These are phyloP conservation scores for Leptogaster cylindrica DNA, from an alignment of 2,888 invertebrate genomes.

Conservation along the genomic window DNA sequence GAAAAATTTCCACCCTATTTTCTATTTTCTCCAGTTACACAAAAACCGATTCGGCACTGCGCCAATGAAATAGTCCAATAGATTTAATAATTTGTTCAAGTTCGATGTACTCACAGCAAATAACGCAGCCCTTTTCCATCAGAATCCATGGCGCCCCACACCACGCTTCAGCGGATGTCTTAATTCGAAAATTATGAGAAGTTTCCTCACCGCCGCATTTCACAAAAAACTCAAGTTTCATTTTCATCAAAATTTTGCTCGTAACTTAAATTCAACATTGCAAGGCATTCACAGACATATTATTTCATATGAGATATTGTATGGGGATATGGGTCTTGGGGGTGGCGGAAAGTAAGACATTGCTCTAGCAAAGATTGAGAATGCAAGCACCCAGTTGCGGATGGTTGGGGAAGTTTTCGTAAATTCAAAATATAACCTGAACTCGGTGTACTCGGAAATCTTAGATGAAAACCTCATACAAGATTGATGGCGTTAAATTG, in stretches of 20 bases:
- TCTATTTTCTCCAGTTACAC: not conserved
- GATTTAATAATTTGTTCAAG: not conserved
- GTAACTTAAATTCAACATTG: slow-evolving; percentile 42
- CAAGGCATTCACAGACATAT: slow-evolving; percentile 41
- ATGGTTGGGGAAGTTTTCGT: slow-evolving; percentile 43
- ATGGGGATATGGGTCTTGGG: not conserved
- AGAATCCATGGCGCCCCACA: no score
- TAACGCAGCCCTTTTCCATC: no score
- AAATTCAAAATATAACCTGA: slow-evolving; percentile 46
- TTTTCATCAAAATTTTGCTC: slow-evolving; percentile 45
- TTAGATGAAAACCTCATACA: slow-evolving; percentile 48
- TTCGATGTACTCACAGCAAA: no score
- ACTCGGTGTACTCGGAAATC: slow-evolving; percentile 45
- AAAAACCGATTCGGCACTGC: not conserved
- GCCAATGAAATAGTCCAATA: no score
- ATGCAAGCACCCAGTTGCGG: slow-evolving; percentile 2
- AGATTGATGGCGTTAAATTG: slow-evolving; percentile 48
- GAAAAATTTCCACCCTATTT: slow-evolving; percentile 6
- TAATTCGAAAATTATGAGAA: no score
- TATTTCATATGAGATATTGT: slow-evolving; percentile 36
- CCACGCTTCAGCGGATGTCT: no score
- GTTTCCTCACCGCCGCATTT: not conserved
- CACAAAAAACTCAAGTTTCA: slow-evolving; percentile 41
- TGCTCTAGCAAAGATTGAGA: slow-evolving; percentile 4
- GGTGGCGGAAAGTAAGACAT: not conserved